Conservation (phyloP, 2,113 vertebrate species). For the Colistium nudipinnis region DNA sequence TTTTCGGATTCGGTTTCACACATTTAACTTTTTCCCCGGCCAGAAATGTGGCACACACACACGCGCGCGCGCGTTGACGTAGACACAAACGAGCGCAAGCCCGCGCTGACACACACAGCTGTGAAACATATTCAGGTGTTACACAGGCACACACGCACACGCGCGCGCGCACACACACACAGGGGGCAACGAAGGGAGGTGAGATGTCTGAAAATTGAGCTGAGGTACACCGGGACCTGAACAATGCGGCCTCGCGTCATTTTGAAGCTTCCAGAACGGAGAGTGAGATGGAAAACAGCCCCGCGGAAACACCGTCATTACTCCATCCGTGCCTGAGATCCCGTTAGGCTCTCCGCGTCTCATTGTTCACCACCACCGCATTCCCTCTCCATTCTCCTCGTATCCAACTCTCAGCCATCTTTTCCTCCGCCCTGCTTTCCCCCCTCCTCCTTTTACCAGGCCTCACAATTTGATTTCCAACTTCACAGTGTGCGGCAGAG, state of each 20-base stretch:
- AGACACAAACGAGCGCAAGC: too few species aligned
- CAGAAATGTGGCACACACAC: background rate
- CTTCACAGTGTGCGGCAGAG: conserved; percentile 41
- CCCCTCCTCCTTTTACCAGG: conserved; percentile 25
- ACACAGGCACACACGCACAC: conserved; percentile 18
- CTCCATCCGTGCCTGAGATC: conserved; percentile 32
- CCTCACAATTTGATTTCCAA: conserved; percentile 55
- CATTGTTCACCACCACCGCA: conserved; percentile 32
- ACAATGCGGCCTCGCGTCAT: conserved; percentile 62
- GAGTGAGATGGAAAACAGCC: conserved; percentile 39
- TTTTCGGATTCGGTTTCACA: too few species aligned
- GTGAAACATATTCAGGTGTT: background rate
- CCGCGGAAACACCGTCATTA: conserved; percentile 46
- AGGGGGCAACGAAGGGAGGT: conserved; percentile 50
- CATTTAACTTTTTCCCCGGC: too few species aligned
- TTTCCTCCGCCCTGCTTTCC: conserved; percentile 7
- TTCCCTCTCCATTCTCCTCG: conserved; percentile 44
- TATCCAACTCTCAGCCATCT: conserved; percentile 17
- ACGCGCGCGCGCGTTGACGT: background rate
- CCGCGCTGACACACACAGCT: background rate
- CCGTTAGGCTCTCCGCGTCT: conserved; percentile 32
- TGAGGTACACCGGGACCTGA: conserved; percentile 46
- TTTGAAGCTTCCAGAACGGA: conserved; percentile 59
- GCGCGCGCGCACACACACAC: conserved; percentile 28
- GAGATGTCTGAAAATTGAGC: conserved; percentile 69